Percentiles rank a stretch among this genome's conserved stretches.
phyloP scores from a whole-genome alignment of 2,113 vertebrate species.

The Hyaena hyaena region DNA sequence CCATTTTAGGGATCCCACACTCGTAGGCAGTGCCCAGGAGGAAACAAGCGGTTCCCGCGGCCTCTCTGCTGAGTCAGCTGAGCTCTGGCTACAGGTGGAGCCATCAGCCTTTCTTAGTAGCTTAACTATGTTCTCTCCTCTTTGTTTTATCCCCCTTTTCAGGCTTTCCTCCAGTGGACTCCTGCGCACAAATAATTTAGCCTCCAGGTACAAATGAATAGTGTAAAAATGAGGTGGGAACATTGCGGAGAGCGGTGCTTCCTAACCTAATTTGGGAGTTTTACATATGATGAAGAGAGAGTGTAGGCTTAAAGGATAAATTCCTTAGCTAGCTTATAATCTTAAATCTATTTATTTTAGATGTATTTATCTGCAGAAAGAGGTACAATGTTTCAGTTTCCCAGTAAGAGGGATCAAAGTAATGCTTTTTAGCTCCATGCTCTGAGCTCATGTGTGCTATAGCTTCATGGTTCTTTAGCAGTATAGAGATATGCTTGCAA shows the following conservation, averaged over 20 bases:
- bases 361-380: constrained; percentile 50
- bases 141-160: neutral
- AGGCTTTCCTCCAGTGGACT: neutral
- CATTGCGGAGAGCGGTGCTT: neutral
- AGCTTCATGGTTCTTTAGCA: neutral
- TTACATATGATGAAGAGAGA: neutral
- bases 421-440: neutral
- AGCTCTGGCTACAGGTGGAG: too few relatives aligned
- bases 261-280: neutral
- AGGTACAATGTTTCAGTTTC: constrained; percentile 43
- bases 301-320: neutral
- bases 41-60: neutral
- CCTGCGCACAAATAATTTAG: neutral
- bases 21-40: neutral
- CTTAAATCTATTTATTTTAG: constrained; percentile 69
- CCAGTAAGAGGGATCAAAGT: neutral
- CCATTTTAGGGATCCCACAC: neutral
- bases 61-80: neutral
- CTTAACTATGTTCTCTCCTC: neutral
- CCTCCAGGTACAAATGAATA: neutral
- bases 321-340: constrained; percentile 4
- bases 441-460: neutral
- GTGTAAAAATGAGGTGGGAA: neutral
- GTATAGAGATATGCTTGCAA: constrained; percentile 34
- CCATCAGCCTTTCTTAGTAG: neutral